phyloP scores from a whole-genome alignment of 2,797 vertebrate genomes.

The Xenopus petersii region DNA sequence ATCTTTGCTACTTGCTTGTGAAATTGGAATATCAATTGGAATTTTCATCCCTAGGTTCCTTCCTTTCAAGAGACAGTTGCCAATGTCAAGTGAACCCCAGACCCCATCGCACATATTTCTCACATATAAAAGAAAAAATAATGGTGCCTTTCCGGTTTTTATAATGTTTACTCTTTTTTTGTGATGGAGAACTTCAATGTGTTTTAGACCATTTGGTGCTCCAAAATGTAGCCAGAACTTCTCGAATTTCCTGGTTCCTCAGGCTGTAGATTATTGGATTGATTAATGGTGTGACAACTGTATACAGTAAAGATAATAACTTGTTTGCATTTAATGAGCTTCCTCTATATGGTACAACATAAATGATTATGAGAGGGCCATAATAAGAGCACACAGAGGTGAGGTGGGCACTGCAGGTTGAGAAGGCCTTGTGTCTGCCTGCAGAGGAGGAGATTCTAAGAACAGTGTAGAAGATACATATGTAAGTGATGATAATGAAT shows the following conservation, averaged over 20 bases:
- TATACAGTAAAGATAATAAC: constrained; percentile 1
- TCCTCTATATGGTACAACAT: not conserved
- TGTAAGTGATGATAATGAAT: not conserved
- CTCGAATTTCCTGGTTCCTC: not conserved
- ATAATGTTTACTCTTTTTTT: too few relatives aligned
- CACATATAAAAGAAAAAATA: too few relatives aligned
- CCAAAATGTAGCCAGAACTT: not conserved
- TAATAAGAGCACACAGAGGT: not conserved
- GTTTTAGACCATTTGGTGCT: too few relatives aligned
- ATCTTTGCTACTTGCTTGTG: too few relatives aligned
- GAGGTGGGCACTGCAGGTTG: constrained; percentile 1
- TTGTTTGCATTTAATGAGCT: not conserved
- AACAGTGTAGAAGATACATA: not conserved
- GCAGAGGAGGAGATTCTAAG: not conserved
- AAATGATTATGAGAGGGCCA: not conserved
- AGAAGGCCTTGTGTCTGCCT: not conserved
- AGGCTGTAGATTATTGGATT: constrained; percentile 7
- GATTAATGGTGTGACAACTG: not conserved
- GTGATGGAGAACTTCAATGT: too few relatives aligned
- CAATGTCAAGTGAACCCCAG: too few relatives aligned
- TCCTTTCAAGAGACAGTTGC: too few relatives aligned
- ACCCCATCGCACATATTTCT: too few relatives aligned
- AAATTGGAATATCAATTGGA: too few relatives aligned
- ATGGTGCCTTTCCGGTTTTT: too few relatives aligned
- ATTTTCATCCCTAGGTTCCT: too few relatives aligned